A percentile compares a stretch with the other conserved stretches of the same genome.
Evolutionary conservation across 1,140 invertebrate species (phyloP).

Genomic region (Drosophila nannoptera): DNA sequence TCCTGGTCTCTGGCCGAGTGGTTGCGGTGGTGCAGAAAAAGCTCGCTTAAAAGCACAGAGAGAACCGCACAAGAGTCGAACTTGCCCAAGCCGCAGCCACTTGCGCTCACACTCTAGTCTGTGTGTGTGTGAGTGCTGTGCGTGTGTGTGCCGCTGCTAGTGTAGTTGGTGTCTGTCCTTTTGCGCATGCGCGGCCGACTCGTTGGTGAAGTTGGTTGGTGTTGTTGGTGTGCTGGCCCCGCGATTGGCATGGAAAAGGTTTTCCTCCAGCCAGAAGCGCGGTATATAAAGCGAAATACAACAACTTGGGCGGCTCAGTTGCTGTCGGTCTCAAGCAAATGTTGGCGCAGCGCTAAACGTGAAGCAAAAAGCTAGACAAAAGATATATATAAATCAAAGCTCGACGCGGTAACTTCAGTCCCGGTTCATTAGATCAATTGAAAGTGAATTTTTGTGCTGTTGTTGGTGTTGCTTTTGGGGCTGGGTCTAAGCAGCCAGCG

Average conservation of each 20-base stretch:
- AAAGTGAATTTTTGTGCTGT: constrained; percentile 59
- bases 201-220: constrained; percentile 63
- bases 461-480: constrained; percentile 50
- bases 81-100: constrained; percentile 18
- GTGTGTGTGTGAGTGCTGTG: background rate
- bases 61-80: constrained; percentile 38
- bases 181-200: constrained; percentile 51
- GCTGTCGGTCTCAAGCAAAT: constrained; percentile 66
- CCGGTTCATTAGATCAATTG: constrained; percentile 71
- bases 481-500: constrained; percentile 67
- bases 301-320: constrained; percentile 74
- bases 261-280: constrained; percentile 51
- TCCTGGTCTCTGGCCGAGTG: constrained; percentile 22
- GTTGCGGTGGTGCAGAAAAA: constrained; percentile 34
- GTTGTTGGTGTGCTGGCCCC: constrained; percentile 28
- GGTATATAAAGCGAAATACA: constrained; percentile 75
- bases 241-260: constrained; percentile 58
- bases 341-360: constrained; percentile 58
- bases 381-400: constrained; percentile 18
- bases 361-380: constrained; percentile 9
- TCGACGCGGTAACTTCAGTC: constrained; percentile 21
- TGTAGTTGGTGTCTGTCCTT: constrained; percentile 56
- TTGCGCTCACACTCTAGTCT: constrained; percentile 16
- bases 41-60: constrained; percentile 60
- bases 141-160: constrained; percentile 1